These are phyloP conservation scores for Micronycteris hirsuta DNA, from an alignment of 2,113 vertebrate species.

Conservation along the genomic window DNA sequence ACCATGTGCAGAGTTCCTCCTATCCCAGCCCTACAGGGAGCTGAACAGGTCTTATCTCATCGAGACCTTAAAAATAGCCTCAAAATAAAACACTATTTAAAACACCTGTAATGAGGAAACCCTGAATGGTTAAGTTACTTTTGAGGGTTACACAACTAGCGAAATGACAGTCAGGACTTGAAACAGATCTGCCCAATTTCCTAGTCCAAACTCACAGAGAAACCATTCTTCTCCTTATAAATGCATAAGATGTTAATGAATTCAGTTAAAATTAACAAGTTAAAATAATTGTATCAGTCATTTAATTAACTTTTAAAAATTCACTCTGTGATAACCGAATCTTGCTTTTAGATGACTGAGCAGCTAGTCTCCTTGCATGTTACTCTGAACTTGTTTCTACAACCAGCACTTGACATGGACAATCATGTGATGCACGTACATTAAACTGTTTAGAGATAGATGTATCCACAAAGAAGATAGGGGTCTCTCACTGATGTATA, in stretches of 20 bases:
- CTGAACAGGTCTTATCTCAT: not conserved
- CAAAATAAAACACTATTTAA: not conserved
- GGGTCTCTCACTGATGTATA: not conserved
- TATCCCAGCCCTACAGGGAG: not conserved
- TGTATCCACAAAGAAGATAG: not conserved
- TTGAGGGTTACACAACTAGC: not conserved
- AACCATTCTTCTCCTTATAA: not conserved
- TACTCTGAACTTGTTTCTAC: not conserved
- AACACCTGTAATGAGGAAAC: not conserved
- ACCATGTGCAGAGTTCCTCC: not conserved
- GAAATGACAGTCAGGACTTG: not conserved
- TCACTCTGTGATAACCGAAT: not conserved
- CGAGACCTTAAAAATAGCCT: not conserved
- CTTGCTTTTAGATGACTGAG: not conserved
- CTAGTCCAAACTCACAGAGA: not conserved
- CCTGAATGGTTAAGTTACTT: not conserved
- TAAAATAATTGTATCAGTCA: not conserved
- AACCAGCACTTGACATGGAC: not conserved
- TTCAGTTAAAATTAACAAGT: conserved; percentile 19
- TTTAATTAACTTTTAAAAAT: not conserved
- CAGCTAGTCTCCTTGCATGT: not conserved
- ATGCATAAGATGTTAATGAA: not conserved
- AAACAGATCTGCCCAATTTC: not conserved
- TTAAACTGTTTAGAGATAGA: not conserved
- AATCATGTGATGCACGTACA: not conserved